Percentiles rank a stretch among this genome's conserved stretches.
Conservation (phyloP, 2,113 vertebrate species). For the Mustelus asterias region DNA sequence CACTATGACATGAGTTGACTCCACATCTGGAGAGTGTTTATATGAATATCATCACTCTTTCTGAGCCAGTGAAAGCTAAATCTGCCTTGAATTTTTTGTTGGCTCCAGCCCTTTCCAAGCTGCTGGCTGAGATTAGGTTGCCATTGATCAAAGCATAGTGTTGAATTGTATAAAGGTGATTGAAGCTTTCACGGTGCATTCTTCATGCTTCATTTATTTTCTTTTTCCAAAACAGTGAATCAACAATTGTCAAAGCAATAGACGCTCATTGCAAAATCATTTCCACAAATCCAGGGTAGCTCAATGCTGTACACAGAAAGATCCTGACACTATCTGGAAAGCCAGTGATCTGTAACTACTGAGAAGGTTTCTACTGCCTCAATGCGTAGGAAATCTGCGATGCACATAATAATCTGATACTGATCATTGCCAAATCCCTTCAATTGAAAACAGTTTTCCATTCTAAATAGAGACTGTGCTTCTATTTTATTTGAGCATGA, state of each 20-base stretch:
- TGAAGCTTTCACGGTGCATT: not conserved
- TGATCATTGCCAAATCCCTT: not conserved
- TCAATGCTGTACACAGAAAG: not conserved
- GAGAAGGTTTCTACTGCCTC: not conserved
- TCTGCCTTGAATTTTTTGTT: constrained; percentile 24
- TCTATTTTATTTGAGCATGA: not conserved
- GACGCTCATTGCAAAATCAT: not conserved
- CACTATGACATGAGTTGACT: not conserved
- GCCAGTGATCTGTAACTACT: not conserved
- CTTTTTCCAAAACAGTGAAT: not conserved
- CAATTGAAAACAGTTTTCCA: not conserved
- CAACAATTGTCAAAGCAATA: constrained; percentile 4
- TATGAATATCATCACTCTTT: not conserved
- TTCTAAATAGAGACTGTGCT: not conserved
- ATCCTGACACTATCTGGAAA: not conserved
- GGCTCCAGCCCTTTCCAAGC: constrained; percentile 8
- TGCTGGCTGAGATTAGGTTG: not conserved
- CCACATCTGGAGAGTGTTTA: not conserved
- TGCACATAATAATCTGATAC: not conserved
- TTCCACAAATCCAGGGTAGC: not conserved
- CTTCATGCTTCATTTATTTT: not conserved
- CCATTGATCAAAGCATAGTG: not conserved
- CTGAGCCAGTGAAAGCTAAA: not conserved
- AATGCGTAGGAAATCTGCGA: not conserved
- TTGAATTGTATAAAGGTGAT: not conserved